These are phyloP conservation scores for Clarias batrachus DNA, from an alignment of 2,113 vertebrate genomes.

Conservation along the genomic window DNA sequence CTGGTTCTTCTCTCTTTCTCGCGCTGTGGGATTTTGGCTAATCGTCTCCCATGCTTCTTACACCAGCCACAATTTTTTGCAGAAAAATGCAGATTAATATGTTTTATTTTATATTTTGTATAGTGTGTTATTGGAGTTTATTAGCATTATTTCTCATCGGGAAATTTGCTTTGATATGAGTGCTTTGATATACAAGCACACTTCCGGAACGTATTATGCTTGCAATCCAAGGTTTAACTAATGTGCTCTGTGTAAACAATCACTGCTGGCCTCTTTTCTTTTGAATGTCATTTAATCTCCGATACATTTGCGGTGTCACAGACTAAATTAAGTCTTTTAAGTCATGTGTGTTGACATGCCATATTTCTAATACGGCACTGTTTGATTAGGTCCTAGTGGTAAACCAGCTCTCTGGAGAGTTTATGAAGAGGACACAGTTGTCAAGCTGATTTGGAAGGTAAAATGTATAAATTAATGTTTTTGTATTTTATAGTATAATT, in stretches of 20 bases:
- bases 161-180: too few relatives aligned
- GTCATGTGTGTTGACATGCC: neutral
- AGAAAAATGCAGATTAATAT: too few relatives aligned
- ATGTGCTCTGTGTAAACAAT: neutral
- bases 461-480: slow-evolving; percentile 15
- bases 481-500: neutral
- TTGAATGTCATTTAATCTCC: neutral
- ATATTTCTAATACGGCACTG: slow-evolving; percentile 36
- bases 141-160: too few relatives aligned
- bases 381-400: slow-evolving; percentile 74
- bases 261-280: neutral
- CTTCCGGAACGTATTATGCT: too few relatives aligned
- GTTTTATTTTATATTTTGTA: too few relatives aligned
- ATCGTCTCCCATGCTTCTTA: too few relatives aligned
- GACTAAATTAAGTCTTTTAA: neutral
- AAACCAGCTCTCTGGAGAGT: slow-evolving; percentile 81
- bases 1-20: too few relatives aligned
- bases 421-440: slow-evolving; percentile 54
- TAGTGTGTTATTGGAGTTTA: too few relatives aligned
- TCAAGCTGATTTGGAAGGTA: slow-evolving; percentile 87
- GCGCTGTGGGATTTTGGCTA: too few relatives aligned
- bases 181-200: too few relatives aligned
- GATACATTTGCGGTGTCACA: neutral
- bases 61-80: too few relatives aligned
- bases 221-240: too few relatives aligned